Evolutionary conservation across 2,113 vertebrate species (phyloP).

Genomic region (Boleophthalmus pectinirostris): DNA sequence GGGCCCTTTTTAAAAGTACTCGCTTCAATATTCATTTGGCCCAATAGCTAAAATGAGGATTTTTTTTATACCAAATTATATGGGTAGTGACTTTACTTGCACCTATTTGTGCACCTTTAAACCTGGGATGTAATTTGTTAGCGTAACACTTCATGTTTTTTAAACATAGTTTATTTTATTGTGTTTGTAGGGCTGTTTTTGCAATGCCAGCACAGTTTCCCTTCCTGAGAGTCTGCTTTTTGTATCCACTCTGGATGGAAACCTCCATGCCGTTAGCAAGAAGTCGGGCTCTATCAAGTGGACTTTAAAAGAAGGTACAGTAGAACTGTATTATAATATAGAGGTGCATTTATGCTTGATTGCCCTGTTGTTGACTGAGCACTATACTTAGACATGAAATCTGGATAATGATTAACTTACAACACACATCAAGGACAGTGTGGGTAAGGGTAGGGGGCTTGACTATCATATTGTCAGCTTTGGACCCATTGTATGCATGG

Average conservation of each 20-base stretch:
- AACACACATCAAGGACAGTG: constrained; percentile 60
- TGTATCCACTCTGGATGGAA: constrained; percentile 96
- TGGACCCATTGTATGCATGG: constrained; percentile 9
- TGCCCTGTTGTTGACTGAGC: neutral
- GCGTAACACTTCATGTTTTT: neutral
- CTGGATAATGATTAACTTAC: constrained; percentile 69
- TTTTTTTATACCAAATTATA: neutral
- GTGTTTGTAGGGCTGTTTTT: constrained; percentile 70
- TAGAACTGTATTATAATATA: neutral
- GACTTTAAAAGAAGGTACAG: constrained; percentile 97
- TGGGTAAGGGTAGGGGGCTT: constrained; percentile 33
- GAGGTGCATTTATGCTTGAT: constrained; percentile 1
- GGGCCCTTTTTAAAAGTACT: constrained; percentile 22
- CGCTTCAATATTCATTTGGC: constrained; percentile 10
- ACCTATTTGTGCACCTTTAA: constrained; percentile 13
- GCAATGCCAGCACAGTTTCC: constrained; percentile 84
- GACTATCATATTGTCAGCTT: constrained; percentile 17
- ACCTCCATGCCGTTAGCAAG: constrained; percentile 95
- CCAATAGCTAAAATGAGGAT: neutral
- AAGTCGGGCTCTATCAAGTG: constrained; percentile 94
- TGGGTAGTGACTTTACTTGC: neutral
- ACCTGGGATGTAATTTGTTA: constrained; percentile 6
- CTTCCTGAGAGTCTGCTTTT: constrained; percentile 94
- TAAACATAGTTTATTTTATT: neutral
- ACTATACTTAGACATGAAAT: constrained; percentile 34